Base-by-base conservation (phyloP, 2,113 vertebrate genomes). In the Etheostoma cragini region DNA sequence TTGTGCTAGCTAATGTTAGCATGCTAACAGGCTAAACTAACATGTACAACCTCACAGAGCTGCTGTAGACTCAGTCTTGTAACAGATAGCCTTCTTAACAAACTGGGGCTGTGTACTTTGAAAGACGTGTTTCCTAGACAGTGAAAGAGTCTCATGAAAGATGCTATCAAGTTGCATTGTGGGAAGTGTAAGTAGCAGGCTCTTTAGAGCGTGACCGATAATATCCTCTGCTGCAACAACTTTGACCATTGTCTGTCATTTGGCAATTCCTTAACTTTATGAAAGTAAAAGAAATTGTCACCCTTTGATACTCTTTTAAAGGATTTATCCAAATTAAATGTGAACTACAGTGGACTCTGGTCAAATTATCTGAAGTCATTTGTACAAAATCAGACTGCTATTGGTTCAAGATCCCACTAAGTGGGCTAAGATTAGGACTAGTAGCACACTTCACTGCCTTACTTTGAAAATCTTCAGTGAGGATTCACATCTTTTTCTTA, bases 361-460 rank as follows among this genome's bases (percentile, higher is more conserved):
- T 71, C 6, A 63, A 47, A n/a, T 45, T 6, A 70, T 21, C 11
- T 30, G n/a, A 30, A 33, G 22, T 49, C 54, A 38, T 67, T 67
- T 21, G 16, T 50, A 38, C 21, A 26, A 68, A 66, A 16, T 46
- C 35, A 35, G 53, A 24, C 35, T 16, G 49, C 54, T 13, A 3
- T 22, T 54, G 75, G 72, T 38, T 58, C 52, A 33, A n/a, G 30
- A 53, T 66, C 33, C 11, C 19, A 24, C 42, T 19, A 26, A 38
- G 2, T 14, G 42, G 62, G 45, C 12, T 64, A 35, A 38, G 35
- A 64, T 74, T 54, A 68, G 50, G 24, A 57, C 56, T 33, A 61
- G 56, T 13, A 21, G 45, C 57, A 24, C 24, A 21, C 70, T 72
- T 77, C 33, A 75, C 54, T 30, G 26, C 35, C 35, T 66, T 45